Evolutionary conservation across 2,797 vertebrate species (phyloP).

Genomic region (Apogon talboti): DNA sequence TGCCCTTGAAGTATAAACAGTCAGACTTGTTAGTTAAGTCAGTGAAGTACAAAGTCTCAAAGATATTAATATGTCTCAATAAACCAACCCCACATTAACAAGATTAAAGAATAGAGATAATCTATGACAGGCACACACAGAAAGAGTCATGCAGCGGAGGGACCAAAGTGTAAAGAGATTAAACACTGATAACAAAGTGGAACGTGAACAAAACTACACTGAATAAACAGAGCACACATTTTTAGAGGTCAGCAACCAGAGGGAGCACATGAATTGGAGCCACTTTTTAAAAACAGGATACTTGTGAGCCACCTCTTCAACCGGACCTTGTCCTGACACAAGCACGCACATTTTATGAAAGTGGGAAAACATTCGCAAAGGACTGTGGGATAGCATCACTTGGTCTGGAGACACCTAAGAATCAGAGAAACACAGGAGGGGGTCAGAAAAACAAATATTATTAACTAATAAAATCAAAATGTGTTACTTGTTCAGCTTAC

Average conservation of each 20-base stretch:
- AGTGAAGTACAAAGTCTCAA: neutral
- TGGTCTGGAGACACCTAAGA: slow-evolving; percentile 92
- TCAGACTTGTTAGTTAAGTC: neutral
- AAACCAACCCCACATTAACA: neutral
- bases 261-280: neutral
- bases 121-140: slow-evolving; percentile 1
- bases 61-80: too few species aligned
- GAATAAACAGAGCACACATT: slow-evolving; percentile 50
- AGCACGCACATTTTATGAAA: slow-evolving; percentile 91
- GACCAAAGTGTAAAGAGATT: slow-evolving; percentile 55
- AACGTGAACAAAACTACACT: slow-evolving; percentile 39
- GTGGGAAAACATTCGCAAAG: slow-evolving; percentile 89
- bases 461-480: neutral
- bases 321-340: slow-evolving; percentile 92
- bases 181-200: slow-evolving; percentile 54
- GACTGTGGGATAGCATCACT: slow-evolving; percentile 95
- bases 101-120: neutral
- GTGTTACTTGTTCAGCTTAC: slow-evolving; percentile 69
- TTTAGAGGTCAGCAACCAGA: slow-evolving; percentile 43
- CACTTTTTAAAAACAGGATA: slow-evolving; percentile 85
- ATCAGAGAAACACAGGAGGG: neutral
- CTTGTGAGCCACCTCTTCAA: slow-evolving; percentile 90
- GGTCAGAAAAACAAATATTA: neutral
- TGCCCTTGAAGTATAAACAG: too few species aligned
- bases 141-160: slow-evolving; percentile 6